Percentiles rank a stretch among this genome's conserved stretches.
These are phyloP conservation scores for Elaeidobius kamerunicus DNA, from an alignment of 2,888 invertebrate species.

Conservation along the genomic window DNA sequence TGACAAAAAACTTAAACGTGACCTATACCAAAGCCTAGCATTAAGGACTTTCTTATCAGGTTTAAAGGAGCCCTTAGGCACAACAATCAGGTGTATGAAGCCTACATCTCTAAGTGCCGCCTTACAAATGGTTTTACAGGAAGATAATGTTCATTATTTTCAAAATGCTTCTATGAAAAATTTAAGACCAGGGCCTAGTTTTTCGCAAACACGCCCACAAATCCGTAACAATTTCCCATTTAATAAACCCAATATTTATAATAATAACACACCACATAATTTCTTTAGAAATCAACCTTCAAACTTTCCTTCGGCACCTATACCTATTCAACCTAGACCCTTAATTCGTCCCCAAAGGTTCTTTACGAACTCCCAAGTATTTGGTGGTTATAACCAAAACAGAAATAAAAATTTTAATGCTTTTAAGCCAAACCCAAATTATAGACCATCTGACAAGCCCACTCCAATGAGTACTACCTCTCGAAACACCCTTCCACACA, in stretches of 20 bases:
- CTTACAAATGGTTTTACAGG: constrained; percentile 24
- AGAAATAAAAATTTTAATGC: too few species aligned
- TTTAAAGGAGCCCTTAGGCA: constrained; percentile 27
- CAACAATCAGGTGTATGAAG: constrained; percentile 25
- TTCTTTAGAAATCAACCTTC: neutral
- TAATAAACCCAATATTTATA: neutral
- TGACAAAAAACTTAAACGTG: constrained; percentile 9
- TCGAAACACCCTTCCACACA: too few species aligned
- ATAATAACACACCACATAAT: neutral
- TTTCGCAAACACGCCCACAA: neutral
- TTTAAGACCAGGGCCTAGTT: neutral
- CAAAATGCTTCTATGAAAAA: constrained; percentile 15
- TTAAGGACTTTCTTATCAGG: constrained; percentile 18
- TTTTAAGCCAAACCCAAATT: constrained; percentile 9
- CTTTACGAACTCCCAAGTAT: too few species aligned
- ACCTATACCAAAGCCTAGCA: constrained; percentile 9
- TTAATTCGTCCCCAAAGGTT: too few species aligned
- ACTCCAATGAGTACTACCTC: too few species aligned
- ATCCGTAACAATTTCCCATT: too few species aligned
- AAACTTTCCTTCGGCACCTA: constrained; percentile 6
- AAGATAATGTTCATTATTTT: too few species aligned
- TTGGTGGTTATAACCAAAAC: too few species aligned
- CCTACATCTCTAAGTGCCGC: constrained; percentile 17
- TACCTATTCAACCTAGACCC: too few species aligned
- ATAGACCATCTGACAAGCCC: too few species aligned